Evolutionary conservation across 2,113 vertebrate genomes (phyloP), one percentile per base, ranked within the genome.

Genomic region (Sclerurus mexicanus): DNA sequence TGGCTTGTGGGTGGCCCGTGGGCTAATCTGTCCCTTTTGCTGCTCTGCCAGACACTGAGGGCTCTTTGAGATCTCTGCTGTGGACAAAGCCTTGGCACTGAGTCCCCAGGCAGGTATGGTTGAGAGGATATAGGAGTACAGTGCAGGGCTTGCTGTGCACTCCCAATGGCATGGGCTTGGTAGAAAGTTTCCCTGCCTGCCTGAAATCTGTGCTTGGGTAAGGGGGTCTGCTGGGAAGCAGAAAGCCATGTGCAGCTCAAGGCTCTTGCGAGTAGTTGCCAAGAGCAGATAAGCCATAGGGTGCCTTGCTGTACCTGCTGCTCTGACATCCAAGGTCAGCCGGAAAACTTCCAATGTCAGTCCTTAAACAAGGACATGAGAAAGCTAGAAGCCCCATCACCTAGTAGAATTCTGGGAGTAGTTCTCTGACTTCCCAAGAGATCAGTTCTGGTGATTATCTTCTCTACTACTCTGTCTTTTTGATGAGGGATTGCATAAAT

Each of bases 1-100:
- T 52, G 47, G 23, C 22, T 72, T 31, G 6, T 28, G 27, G 56
- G 33, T 25, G 3, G 25, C 25, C 46, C 1, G 0, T 30, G 56
- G 39, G 33, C 44, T 74, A 12, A 0, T 0, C 10, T 15, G 25
- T 27, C 14, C 7, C 23, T 68, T 64, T 31, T 1, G 0, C 33
- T 67, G 44, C 66, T 76, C 14, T 67, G 30, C 25, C 28, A n/a
- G 56, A 12, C 37, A 56, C 49, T 35, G 58, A 76, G 18, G 22
- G 35, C 53, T 22, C 42, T 81, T 62, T 74, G 68, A 20, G 35
- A 55, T 52, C 76, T 84, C 37, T 1, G 10, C 28, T 79, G 35
- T 19, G 49, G 10, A 64, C 31, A 71, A 17, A 87, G n/a, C 12
- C 52, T 76, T 18, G 30, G 49, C 16, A 50, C 28, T 5, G 56